Percentiles rank a stretch among this genome's conserved stretches.
Evolutionary conservation across 1,140 invertebrate genomes (phyloP).

Genomic region (Scaptomyza montana): DNA sequence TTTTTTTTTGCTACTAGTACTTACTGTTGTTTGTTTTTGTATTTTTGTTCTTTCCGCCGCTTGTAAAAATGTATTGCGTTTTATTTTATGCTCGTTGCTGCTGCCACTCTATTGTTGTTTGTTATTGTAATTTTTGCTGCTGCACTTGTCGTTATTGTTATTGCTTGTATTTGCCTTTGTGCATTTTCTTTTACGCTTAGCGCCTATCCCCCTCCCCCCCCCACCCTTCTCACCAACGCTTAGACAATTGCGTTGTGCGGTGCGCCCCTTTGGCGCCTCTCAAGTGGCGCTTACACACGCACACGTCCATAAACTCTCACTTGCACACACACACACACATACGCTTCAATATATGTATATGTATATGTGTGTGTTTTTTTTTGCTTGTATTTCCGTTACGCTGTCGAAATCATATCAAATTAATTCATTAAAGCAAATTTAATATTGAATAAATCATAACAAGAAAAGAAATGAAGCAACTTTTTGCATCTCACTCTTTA

Average conservation of each 20-base stretch:
- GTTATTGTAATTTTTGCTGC: conserved; percentile 37
- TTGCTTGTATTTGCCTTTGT: conserved; percentile 32
- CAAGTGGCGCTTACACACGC: conserved; percentile 36
- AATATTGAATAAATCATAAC: conserved; percentile 77
- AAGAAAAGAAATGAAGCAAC: conserved; percentile 63
- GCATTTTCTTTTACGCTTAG: conserved; percentile 20
- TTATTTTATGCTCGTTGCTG: conserved; percentile 60
- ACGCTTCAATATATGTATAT: neutral
- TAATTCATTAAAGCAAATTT: conserved; percentile 77
- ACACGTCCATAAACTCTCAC: neutral
- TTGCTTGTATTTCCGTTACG: conserved; percentile 48
- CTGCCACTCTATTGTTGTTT: conserved; percentile 16
- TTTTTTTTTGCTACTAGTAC: conserved; percentile 27
- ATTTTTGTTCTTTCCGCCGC: conserved; percentile 46
- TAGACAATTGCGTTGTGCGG: conserved; percentile 60
- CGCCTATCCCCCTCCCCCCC: too few relatives aligned
- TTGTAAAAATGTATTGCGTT: conserved; percentile 76
- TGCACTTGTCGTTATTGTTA: conserved; percentile 25
- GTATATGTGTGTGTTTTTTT: neutral
- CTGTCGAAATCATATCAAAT: conserved; percentile 74
- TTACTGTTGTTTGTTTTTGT: conserved; percentile 31
- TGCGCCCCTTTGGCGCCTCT: conserved; percentile 58
- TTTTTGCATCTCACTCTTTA: conserved; percentile 3
- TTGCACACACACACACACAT: too few relatives aligned
- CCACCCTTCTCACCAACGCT: neutral